Evolutionary conservation across 2,888 invertebrate genomes (phyloP).

Genomic region (Portevinia maculata): DNA sequence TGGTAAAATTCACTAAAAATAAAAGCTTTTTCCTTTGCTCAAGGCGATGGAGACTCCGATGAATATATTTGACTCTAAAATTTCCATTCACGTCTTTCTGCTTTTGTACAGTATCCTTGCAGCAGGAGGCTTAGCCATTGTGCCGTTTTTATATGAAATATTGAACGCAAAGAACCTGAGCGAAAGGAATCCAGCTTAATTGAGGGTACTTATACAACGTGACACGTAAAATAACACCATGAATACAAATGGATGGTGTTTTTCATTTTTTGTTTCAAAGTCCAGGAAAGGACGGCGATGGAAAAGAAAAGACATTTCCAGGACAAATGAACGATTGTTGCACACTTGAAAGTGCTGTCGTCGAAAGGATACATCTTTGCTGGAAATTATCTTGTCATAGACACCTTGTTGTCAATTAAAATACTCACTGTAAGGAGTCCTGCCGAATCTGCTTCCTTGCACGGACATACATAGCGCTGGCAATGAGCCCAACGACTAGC

Average conservation of each 20-base stretch:
- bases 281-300: neutral
- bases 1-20: constrained; percentile 45
- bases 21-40: constrained; percentile 25
- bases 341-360: constrained; percentile 35
- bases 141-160: constrained; percentile 29
- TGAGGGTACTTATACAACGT: constrained; percentile 73
- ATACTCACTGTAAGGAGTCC: constrained; percentile 82
- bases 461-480: constrained; percentile 82
- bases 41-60: neutral
- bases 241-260: constrained; percentile 61
- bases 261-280: constrained; percentile 1
- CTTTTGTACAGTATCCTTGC: constrained; percentile 33
- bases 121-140: constrained; percentile 46
- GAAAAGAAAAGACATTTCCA: neutral
- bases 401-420: constrained; percentile 64
- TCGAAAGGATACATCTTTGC: constrained; percentile 47
- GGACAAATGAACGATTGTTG: constrained; percentile 24
- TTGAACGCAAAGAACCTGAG: constrained; percentile 39
- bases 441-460: constrained; percentile 82
- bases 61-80: constrained; percentile 76
- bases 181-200: constrained; percentile 71
- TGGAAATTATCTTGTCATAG: constrained; percentile 45
- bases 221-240: constrained; percentile 63
- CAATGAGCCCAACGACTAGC: constrained; percentile 80
- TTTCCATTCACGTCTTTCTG: constrained; percentile 71